Evolutionary conservation across 1,140 invertebrate species (phyloP).

Genomic region (Wiebesia pumilae): DNA sequence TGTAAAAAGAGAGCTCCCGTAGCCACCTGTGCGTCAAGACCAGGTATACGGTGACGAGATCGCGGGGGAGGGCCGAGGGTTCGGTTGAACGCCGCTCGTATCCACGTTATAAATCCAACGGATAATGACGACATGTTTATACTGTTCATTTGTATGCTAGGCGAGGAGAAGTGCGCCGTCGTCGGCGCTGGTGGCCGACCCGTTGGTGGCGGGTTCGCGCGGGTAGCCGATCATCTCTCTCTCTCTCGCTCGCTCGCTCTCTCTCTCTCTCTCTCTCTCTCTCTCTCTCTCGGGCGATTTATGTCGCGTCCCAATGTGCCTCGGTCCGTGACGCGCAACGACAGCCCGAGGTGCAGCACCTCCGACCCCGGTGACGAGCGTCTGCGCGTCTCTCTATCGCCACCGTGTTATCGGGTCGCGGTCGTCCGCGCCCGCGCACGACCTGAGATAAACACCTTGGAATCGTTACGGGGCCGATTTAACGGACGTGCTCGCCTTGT

Average conservation of each 20-base stretch:
- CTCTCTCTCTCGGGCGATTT: background rate
- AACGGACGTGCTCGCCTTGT: slow-evolving; percentile 14
- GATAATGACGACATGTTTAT: slow-evolving; percentile 72
- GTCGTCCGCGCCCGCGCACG: background rate
- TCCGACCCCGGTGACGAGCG: background rate
- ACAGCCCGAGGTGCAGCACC: no score
- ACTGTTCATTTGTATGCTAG: slow-evolving; percentile 71
- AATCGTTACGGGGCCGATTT: slow-evolving; percentile 19
- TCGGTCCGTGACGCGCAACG: no score
- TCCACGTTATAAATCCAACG: slow-evolving; percentile 66
- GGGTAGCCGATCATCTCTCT: background rate
- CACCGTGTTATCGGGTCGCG: background rate
- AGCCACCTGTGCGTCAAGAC: slow-evolving; percentile 59
- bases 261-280: background rate
- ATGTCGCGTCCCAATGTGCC: background rate
- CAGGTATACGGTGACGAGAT: background rate
- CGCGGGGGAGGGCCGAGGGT: background rate
- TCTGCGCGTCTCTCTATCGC: background rate
- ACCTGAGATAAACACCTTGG: slow-evolving; percentile 21
- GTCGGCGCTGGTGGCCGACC: background rate
- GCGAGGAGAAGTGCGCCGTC: slow-evolving; percentile 54
- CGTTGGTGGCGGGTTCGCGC: slow-evolving; percentile 31
- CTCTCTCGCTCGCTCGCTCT: background rate
- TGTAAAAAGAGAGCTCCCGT: slow-evolving; percentile 23
- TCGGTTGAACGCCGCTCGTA: slow-evolving; percentile 47